Conservation (phyloP, 2,113 vertebrate species). For the Amblyornis subalaris region DNA sequence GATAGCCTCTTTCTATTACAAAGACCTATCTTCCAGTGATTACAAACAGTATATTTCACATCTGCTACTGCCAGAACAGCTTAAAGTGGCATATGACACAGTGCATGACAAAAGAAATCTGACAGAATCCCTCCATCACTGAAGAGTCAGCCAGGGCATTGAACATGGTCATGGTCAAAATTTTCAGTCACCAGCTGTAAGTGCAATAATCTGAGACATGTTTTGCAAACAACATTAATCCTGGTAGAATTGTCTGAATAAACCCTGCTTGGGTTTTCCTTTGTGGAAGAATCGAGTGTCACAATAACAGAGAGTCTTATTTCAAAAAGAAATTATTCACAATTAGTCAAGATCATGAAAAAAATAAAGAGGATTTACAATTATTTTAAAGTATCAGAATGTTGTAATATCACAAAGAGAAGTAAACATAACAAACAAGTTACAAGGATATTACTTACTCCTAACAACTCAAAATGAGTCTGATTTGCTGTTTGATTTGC, state of each 20-base stretch:
- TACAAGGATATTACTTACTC: not conserved
- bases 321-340: not conserved
- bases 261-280: not conserved
- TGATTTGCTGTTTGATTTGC: not conserved
- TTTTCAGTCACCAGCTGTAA: not conserved
- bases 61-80: not conserved
- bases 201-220: not conserved
- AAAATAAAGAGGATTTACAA: not conserved
- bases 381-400: not conserved
- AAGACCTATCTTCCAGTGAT: not conserved
- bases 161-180: not conserved
- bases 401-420: not conserved
- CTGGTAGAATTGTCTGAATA: not conserved
- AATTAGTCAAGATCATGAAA: not conserved
- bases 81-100: not conserved
- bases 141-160: not conserved
- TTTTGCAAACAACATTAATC: slow-evolving; percentile 6
- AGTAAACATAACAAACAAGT: not conserved
- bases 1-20: not conserved
- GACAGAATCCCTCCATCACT: not conserved
- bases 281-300: not conserved
- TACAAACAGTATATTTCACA: not conserved
- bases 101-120: not conserved
- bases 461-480: not conserved
- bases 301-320: not conserved